phyloP scores from a whole-genome alignment of 2,797 vertebrate species.

The Thaleichthys pacificus region DNA sequence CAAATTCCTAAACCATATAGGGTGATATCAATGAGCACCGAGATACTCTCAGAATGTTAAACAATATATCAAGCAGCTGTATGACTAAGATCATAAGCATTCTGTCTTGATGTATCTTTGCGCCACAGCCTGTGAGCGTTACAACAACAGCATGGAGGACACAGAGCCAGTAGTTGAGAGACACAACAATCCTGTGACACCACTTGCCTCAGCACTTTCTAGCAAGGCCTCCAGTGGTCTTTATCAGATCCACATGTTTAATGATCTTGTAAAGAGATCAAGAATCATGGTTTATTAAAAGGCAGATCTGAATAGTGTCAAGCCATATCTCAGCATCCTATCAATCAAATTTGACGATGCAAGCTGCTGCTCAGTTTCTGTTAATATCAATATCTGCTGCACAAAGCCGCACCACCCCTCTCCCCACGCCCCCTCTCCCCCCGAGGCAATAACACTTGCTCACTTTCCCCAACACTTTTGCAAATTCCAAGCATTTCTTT shows the following conservation, averaged over 20 bases:
- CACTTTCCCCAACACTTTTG: constrained; percentile 54
- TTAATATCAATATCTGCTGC: constrained; percentile 56
- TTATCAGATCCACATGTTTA: constrained; percentile 60
- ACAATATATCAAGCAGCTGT: constrained; percentile 51
- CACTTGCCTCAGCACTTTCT: constrained; percentile 66
- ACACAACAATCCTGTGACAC: constrained; percentile 47
- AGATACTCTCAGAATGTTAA: constrained; percentile 53
- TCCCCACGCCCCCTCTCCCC: constrained; percentile 49
- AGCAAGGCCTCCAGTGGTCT: constrained; percentile 60
- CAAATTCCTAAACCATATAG: constrained; percentile 22
- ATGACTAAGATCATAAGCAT: constrained; percentile 57
- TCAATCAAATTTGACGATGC: constrained; percentile 51
- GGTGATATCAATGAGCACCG: constrained; percentile 34
- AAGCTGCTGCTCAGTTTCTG: constrained; percentile 53
- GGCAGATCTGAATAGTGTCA: constrained; percentile 54
- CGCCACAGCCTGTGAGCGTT: constrained; percentile 61
- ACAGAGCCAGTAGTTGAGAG: constrained; percentile 61
- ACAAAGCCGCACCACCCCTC: constrained; percentile 40
- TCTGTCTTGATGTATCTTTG: constrained; percentile 63
- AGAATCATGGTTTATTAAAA: constrained; percentile 59
- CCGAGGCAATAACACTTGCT: constrained; percentile 60
- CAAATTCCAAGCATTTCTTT: constrained; percentile 67
- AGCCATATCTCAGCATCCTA: constrained; percentile 54
- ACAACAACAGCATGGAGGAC: constrained; percentile 60
- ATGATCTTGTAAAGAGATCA: constrained; percentile 71